Evolutionary conservation across 2,113 vertebrate species (phyloP), one percentile per base, ranked within the genome.

Genomic region (Aldabrachelys gigantea): DNA sequence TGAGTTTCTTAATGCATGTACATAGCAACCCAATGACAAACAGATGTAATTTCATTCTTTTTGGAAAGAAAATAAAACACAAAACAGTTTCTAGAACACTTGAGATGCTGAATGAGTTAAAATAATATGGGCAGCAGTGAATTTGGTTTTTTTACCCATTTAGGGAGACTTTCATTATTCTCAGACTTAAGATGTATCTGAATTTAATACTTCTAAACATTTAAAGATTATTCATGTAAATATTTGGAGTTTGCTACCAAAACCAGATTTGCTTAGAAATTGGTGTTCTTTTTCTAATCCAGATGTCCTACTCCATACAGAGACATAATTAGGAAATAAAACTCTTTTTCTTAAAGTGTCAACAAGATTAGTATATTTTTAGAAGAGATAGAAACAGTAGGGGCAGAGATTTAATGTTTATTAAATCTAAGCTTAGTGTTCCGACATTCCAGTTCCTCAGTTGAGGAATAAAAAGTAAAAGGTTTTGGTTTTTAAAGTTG

Each of bases 401-500:
- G 14, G 4, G 17, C 80, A 17, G 56, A 86, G 50, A 24, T 80
- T 85, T 81, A 44, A 25, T 84, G 50, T 81, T 82, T 94, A 80
- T 93, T 84, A 91, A 90, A 75, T 88, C 47, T 80, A 78, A 89
- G 31, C 85, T 69, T 76, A 85, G 83, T 53, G 19, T 35, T 95
- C 29, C 16, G 13, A 59, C 22, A 53, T 25, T 76, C 92, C 53
- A 57, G 35, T 84, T 91, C 35, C 31, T 92, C 57, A 90, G 81
- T 38, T 90, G 82, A 49, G 41, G 80, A 22, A 82, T 92, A 49
- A 82, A 82, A 93, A 92, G 50, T 62, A 92, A 59, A 90, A 29
- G 49, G 82, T 75, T 84, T 91, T 31, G n/a, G 21, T 62, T 96
- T 90, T 92, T 93, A 89, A 87, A 93, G 91, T 69, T 92, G 53